Percentiles rank a stretch among this genome's conserved stretches.
Evolutionary conservation across 2,113 vertebrate genomes (phyloP).

Genomic region (Anoplopoma fimbria): DNA sequence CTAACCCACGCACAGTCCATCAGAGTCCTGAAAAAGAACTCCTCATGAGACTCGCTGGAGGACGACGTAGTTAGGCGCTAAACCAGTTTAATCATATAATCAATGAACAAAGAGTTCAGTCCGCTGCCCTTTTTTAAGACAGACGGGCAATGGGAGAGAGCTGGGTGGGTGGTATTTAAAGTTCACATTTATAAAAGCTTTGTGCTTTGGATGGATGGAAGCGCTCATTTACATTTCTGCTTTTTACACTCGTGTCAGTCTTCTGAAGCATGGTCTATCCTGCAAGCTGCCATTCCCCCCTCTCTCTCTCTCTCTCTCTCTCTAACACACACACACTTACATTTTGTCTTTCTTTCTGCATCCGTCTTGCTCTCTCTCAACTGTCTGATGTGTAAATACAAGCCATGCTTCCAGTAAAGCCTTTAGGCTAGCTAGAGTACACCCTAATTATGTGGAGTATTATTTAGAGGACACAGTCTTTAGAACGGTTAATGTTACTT

Average conservation of each 20-base stretch:
- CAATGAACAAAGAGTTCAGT: constrained; percentile 70
- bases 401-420: constrained; percentile 64
- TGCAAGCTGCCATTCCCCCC: constrained; percentile 41
- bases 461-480: constrained; percentile 61
- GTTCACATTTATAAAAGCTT: constrained; percentile 72
- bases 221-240: constrained; percentile 73
- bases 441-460: constrained; percentile 66
- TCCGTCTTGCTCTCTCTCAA: constrained; percentile 37
- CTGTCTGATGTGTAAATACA: constrained; percentile 75
- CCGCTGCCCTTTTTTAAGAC: constrained; percentile 69
- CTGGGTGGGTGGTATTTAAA: constrained; percentile 78
- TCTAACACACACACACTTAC: constrained; percentile 14
- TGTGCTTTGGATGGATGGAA: constrained; percentile 64
- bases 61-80: constrained; percentile 37
- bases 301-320: constrained; percentile 23
- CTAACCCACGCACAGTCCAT: constrained; percentile 19
- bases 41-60: constrained; percentile 43
- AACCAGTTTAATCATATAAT: constrained; percentile 67
- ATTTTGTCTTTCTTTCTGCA: constrained; percentile 23
- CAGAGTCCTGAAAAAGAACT: constrained; percentile 8
- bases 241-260: constrained; percentile 55
- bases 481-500: constrained; percentile 45
- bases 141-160: constrained; percentile 55
- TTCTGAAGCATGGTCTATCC: constrained; percentile 53
- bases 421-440: constrained; percentile 63